These are phyloP conservation scores for Drosophila arawakana DNA, from an alignment of 1,140 invertebrate species.

Conservation along the genomic window DNA sequence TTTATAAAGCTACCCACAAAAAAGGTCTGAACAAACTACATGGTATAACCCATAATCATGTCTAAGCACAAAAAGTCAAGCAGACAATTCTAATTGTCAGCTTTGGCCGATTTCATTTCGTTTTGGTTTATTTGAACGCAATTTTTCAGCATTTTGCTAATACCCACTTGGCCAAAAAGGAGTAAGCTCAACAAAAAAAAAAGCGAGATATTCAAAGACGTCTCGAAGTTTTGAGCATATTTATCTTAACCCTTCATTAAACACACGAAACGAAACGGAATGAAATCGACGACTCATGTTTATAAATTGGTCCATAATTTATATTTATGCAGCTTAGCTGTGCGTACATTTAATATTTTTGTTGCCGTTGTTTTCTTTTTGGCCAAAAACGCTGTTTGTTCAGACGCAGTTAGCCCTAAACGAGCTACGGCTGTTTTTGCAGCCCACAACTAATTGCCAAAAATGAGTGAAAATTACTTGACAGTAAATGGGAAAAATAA, in stretches of 20 bases:
- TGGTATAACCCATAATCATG: constrained; percentile 73
- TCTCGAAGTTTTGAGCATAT: constrained; percentile 39
- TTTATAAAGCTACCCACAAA: constrained; percentile 13
- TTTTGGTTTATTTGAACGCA: constrained; percentile 51
- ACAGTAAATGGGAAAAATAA: constrained; percentile 54
- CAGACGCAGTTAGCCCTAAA: constrained; percentile 34
- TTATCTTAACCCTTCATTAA: constrained; percentile 73
- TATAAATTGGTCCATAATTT: constrained; percentile 84
- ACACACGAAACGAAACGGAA: constrained; percentile 58
- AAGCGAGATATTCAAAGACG: constrained; percentile 43
- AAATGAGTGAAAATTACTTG: constrained; percentile 61
- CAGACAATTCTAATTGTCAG: constrained; percentile 82
- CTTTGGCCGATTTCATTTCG: constrained; percentile 48
- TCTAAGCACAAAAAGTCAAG: constrained; percentile 68
- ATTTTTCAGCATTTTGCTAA: constrained; percentile 83
- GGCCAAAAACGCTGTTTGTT: constrained; percentile 20
- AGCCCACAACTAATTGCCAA: constrained; percentile 73
- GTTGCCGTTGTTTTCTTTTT: constrained; percentile 29
- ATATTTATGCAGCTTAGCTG: constrained; percentile 75
- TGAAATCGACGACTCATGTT: constrained; percentile 69
- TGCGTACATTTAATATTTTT: constrained; percentile 24
- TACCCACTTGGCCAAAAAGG: constrained; percentile 51
- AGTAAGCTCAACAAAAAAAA: constrained; percentile 23
- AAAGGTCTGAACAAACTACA: constrained; percentile 47
- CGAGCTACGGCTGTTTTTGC: constrained; percentile 56